Percentiles rank a stretch among this genome's conserved stretches.
Conservation (phyloP, 1,140 invertebrate species). For the Palaemon carinicauda region DNA sequence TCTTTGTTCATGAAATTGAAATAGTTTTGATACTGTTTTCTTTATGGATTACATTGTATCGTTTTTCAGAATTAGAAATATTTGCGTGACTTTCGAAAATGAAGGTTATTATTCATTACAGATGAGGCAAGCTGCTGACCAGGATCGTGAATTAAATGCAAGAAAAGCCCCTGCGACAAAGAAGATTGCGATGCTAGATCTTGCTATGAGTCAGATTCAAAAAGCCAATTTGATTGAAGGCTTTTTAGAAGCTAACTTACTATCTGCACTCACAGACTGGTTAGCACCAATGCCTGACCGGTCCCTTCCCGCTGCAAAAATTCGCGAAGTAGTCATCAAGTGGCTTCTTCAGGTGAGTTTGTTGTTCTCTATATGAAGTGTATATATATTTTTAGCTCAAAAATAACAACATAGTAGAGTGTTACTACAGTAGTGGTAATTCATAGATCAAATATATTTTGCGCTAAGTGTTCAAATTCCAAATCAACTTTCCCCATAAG, state of each 20-base stretch:
- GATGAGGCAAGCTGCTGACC: conserved; percentile 67
- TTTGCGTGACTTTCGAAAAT: no score
- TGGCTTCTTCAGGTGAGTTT: conserved; percentile 80
- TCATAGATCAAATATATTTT: no score
- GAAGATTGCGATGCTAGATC: conserved; percentile 88
- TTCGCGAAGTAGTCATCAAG: conserved; percentile 88
- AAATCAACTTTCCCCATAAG: no score
- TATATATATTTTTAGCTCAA: no score
- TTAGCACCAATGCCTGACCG: conserved; percentile 96
- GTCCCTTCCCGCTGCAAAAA: conserved; percentile 90
- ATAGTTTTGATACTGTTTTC: no score
- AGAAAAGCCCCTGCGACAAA: conserved; percentile 84
- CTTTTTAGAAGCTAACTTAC: conserved; percentile 93
- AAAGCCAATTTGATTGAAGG: conserved; percentile 94
- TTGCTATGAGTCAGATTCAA: conserved; percentile 89
- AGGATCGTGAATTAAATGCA: conserved; percentile 87
- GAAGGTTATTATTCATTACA: not conserved
- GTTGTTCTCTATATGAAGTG: not conserved
- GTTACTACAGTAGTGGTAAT: no score
- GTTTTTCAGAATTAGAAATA: no score
- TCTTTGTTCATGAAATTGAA: no score
- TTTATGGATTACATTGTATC: no score
- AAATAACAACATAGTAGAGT: no score
- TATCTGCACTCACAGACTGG: conserved; percentile 96
- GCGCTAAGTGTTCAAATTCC: no score